Conservation (phyloP, 2,888 invertebrate genomes). For the Meiosimyza decipiens region DNA sequence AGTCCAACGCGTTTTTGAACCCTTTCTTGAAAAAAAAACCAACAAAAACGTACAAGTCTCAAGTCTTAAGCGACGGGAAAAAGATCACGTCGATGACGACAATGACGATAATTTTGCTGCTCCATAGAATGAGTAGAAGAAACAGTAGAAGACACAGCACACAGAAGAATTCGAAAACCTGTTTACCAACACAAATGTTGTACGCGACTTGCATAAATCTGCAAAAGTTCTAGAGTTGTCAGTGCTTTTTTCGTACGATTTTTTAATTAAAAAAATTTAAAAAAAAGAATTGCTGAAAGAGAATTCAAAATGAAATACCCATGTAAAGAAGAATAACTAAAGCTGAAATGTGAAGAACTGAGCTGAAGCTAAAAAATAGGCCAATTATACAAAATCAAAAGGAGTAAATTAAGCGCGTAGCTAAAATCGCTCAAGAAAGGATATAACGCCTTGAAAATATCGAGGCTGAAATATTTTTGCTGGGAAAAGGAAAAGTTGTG, state of each 20-base stretch:
- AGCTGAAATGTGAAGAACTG: too few relatives aligned
- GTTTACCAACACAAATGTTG: constrained; percentile 24
- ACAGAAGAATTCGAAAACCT: constrained; percentile 19
- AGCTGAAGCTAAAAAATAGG: too few relatives aligned
- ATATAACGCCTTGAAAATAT: too few relatives aligned
- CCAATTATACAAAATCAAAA: too few relatives aligned
- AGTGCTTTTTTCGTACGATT: background rate
- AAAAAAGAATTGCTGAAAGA: too few relatives aligned
- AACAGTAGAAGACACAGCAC: constrained; percentile 8
- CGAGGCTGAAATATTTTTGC: too few relatives aligned
- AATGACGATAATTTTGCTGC: background rate
- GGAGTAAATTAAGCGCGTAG: too few relatives aligned
- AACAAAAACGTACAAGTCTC: constrained; percentile 33
- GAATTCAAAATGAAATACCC: too few relatives aligned
- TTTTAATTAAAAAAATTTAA: too few relatives aligned
- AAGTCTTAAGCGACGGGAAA: background rate
- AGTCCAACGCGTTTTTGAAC: constrained; percentile 14
- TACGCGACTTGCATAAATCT: constrained; percentile 35
- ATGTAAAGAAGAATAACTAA: too few relatives aligned
- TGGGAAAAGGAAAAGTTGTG: too few relatives aligned
- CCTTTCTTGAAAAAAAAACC: background rate
- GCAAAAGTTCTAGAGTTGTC: constrained; percentile 22
- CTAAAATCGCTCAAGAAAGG: too few relatives aligned
- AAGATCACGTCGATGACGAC: background rate
- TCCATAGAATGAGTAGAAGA: constrained; percentile 13